Conservation (phyloP, 2,888 invertebrate species). For the Agrotis puta region DNA sequence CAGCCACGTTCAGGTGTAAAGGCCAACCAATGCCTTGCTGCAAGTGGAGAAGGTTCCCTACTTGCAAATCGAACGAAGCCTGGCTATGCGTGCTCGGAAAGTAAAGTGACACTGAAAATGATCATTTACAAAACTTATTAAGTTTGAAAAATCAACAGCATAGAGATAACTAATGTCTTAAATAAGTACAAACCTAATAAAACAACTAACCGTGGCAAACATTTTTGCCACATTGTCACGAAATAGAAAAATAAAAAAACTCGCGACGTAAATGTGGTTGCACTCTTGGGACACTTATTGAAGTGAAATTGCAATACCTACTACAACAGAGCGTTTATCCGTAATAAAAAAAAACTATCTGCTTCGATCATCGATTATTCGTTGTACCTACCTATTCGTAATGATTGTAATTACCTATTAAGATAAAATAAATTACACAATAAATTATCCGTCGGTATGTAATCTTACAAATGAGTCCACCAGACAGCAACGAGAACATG, state of each 20-base stretch:
- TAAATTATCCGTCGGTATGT: constrained; percentile 1
- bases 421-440: constrained; percentile 14
- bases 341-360: constrained; percentile 45
- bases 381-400: neutral
- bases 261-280: neutral
- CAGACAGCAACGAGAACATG: no score
- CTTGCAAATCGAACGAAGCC: constrained; percentile 66
- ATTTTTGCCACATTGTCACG: constrained; percentile 29
- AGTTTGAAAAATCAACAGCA: neutral
- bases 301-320: neutral
- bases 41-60: constrained; percentile 77
- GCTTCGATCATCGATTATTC: constrained; percentile 21
- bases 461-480: neutral
- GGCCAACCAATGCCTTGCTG: constrained; percentile 85
- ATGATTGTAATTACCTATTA: constrained; percentile 20
- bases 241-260: neutral
- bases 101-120: constrained; percentile 58
- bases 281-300: constrained; percentile 28
- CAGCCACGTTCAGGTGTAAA: constrained; percentile 72
- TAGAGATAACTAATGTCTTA: neutral
- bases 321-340: neutral
- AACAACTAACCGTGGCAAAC: constrained; percentile 5
- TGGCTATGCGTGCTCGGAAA: constrained; percentile 57
- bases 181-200: constrained; percentile 40
- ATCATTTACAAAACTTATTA: neutral